Percentiles rank a stretch among this genome's conserved stretches.
These are phyloP conservation scores for Scolopax bukidnonensis DNA, from an alignment of 2,797 vertebrate species.

Conservation along the genomic window DNA sequence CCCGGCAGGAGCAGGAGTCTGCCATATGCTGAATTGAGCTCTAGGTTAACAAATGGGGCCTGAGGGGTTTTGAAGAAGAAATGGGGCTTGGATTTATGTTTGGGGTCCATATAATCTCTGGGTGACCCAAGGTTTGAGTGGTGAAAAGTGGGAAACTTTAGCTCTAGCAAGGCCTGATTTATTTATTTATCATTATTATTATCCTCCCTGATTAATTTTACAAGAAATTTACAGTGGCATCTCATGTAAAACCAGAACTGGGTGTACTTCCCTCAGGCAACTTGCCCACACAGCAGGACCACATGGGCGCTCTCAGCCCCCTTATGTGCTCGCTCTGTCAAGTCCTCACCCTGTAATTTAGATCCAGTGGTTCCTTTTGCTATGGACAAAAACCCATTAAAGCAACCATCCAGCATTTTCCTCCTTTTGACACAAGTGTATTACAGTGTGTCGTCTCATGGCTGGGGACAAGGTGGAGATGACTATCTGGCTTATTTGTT, in stretches of 20 bases:
- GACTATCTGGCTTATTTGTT: conserved; percentile 48
- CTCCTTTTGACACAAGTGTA: neutral
- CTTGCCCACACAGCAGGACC: neutral
- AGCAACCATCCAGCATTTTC: conserved; percentile 30
- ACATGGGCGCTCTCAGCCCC: fast-evolving
- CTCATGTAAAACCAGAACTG: neutral
- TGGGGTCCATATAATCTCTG: neutral
- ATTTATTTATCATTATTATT: neutral
- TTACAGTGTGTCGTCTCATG: neutral
- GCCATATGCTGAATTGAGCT: neutral
- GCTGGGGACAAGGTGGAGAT: conserved; percentile 19
- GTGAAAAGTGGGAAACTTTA: neutral
- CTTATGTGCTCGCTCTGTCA: neutral
- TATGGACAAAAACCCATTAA: conserved; percentile 22
- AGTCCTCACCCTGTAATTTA: neutral
- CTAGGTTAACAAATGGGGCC: neutral
- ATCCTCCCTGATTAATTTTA: neutral
- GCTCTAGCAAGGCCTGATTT: neutral
- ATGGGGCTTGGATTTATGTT: neutral
- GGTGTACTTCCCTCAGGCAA: neutral
- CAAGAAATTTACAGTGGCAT: neutral
- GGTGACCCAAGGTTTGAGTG: neutral
- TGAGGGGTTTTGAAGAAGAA: neutral
- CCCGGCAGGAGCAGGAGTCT: neutral
- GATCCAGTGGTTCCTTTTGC: neutral